Conservation (phyloP, 37 sponge, comb jelly and placozoan species). For the Spongilla lacustris region DNA sequence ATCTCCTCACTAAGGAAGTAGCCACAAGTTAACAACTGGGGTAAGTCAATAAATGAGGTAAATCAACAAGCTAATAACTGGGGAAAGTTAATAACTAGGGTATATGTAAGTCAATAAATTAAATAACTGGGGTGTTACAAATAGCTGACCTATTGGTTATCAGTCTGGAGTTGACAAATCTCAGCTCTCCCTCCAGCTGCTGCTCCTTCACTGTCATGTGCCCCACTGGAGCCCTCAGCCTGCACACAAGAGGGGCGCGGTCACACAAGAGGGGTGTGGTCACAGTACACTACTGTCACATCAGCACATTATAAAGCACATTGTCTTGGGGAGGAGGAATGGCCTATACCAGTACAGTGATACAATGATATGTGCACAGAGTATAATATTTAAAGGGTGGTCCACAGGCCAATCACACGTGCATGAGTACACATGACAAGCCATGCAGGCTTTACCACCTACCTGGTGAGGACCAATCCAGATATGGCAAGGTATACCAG, state of each 20-base stretch:
- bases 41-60: too few relatives aligned
- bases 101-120: too few relatives aligned
- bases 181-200: constrained; percentile 85
- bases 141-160: constrained; percentile 82
- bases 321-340: not conserved
- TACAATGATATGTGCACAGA: not conserved
- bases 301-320: too few relatives aligned
- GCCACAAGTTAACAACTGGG: too few relatives aligned
- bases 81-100: too few relatives aligned
- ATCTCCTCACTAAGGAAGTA: constrained; percentile 87
- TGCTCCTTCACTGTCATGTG: constrained; percentile 92
- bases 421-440: not conserved
- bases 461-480: constrained; percentile 83
- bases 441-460: not conserved
- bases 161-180: constrained; percentile 91
- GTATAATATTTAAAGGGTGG: not conserved
- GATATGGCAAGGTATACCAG: constrained; percentile 80
- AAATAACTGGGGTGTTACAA: not conserved
- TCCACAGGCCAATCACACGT: not conserved
- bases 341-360: too few relatives aligned
- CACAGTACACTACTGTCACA: too few relatives aligned
- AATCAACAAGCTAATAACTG: not conserved
- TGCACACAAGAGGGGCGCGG: not conserved
- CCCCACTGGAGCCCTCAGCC: constrained; percentile 83
- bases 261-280: too few relatives aligned